Evolutionary conservation across 1,140 invertebrate species (phyloP).

Genomic region (Polypedilum pembai): DNA sequence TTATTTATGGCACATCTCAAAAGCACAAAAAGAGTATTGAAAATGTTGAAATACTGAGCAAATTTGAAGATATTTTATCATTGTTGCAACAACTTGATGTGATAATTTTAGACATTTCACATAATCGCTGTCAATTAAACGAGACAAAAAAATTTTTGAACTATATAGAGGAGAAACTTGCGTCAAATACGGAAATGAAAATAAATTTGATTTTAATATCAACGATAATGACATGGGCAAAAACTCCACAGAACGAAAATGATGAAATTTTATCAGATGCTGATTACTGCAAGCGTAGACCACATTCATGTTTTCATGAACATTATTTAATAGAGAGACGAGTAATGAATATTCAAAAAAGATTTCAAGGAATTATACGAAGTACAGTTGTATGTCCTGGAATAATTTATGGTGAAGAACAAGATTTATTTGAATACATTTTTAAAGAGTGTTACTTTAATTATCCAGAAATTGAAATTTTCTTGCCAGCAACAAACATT

Average conservation of each 20-base stretch:
- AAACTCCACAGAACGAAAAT: background rate
- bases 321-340: background rate
- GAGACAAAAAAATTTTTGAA: background rate
- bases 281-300: constrained; percentile 8
- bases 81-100: background rate
- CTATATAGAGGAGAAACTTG: background rate
- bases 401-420: constrained; percentile 6
- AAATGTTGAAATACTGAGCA: background rate
- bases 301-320: constrained; percentile 26
- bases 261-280: background rate
- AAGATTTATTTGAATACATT: constrained; percentile 8
- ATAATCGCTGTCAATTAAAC: background rate
- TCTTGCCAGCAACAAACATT: background rate
- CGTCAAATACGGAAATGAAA: background rate
- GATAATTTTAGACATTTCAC: background rate
- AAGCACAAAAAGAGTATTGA: background rate
- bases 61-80: background rate
- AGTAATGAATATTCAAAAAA: constrained; percentile 29
- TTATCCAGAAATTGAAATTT: background rate
- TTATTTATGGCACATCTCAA: background rate
- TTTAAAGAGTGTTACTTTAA: constrained; percentile 13
- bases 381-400: constrained; percentile 1
- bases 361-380: background rate
- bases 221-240: background rate
- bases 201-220: background rate